Base-by-base conservation (phyloP, 2,888 invertebrate species). In the Tinea pellionella region DNA sequence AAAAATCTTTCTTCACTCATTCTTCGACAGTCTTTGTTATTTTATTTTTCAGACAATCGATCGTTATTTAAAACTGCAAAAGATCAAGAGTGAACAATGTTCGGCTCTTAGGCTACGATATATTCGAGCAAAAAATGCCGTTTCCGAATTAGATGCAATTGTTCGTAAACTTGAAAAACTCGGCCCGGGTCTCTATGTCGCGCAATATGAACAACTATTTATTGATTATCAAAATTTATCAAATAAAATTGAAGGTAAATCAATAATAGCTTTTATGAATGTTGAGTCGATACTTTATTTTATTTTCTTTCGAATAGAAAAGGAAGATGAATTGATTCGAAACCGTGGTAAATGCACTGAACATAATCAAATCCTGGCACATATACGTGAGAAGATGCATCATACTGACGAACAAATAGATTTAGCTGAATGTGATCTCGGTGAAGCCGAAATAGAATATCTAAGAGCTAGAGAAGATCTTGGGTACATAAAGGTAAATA, bases 381-480 rank as follows among this genome's bases (percentile, higher is more conserved):
- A 88, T 63, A 87, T 88, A 2, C 74, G 85, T 62, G 88, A 88
- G 63, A 87, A 88, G 65, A 86, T 88, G 84, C 72, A 83, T 64
- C 87, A 85, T 65, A 86, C 85, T 0, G 81, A 83, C 18, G 78
- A 86, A 65, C 78, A 84, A n/a, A 87, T 83, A 60, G 84, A 85
- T 61, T 71, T 76, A 12, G 72, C 84, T 11, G 86, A 88, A 64
- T 78, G 81, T 61, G 83, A 87, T 62, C 75, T 86, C 0, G 83
- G 80, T 0, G 85, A 87, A 42, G 78, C 84, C 1, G 83, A 87
- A 63, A 74, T 81, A 7, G 80, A 84, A 55, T 78, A 69, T 61
- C 66, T 74, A 9, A 71, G 73, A 57, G 80, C 86, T n/a, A 71
- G 87, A 65, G 84, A 83, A 65, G 78, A 80, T 55, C 71, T 87